Evolutionary conservation across 2,113 vertebrate species (phyloP).

Genomic region (Podiceps cristatus): DNA sequence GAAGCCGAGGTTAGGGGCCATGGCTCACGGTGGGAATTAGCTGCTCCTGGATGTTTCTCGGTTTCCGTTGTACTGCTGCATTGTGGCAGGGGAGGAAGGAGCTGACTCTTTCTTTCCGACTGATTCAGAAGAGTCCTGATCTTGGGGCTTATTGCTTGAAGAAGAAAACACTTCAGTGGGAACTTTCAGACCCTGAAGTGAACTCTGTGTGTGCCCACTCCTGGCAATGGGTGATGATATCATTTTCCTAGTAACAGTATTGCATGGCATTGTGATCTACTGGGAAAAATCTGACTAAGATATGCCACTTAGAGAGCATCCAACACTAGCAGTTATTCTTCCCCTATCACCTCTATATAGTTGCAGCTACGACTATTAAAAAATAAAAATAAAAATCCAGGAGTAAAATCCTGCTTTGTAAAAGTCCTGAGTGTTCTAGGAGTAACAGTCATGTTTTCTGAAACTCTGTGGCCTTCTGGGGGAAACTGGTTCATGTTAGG

Average conservation of each 20-base stretch:
- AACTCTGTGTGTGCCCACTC: neutral
- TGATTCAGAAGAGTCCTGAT: neutral
- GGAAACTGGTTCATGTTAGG: neutral
- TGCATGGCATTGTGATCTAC: neutral
- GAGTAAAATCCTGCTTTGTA: neutral
- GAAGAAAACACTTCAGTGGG: neutral
- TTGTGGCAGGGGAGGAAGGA: neutral
- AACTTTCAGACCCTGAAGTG: neutral
- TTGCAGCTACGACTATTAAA: neutral
- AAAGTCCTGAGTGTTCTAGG: neutral
- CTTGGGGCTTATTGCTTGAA: neutral
- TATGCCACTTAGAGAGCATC: neutral
- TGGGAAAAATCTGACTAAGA: neutral
- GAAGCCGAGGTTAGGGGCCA: neutral
- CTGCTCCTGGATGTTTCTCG: neutral
- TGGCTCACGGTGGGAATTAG: neutral
- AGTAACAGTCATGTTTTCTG: neutral
- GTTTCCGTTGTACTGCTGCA: fast-evolving
- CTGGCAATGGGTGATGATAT: neutral
- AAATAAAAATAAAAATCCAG: neutral
- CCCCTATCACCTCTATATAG: neutral
- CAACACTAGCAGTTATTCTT: neutral
- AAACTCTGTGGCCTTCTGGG: neutral
- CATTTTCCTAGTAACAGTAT: neutral
- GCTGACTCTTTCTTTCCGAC: neutral